Base-by-base conservation (phyloP, 2,888 invertebrate species). In the Eugnorisma glareosa region DNA sequence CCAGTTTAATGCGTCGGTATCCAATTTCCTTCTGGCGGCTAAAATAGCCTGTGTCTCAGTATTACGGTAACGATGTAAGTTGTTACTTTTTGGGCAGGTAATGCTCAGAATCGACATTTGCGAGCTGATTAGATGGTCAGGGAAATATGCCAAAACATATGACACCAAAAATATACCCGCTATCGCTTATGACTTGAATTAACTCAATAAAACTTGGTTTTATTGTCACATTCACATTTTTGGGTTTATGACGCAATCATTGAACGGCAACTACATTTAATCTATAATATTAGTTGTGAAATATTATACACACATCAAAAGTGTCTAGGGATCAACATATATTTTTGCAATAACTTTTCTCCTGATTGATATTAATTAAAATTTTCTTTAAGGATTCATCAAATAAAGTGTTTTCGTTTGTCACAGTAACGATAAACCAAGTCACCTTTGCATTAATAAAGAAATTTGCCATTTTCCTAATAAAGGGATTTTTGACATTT, bases 181-280 rank as follows among this genome's bases (percentile, higher is more conserved):
- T 73, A 1, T 59, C 67, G 61, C 73, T 2, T 72, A 51, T 81
- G 11, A 80, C 74, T 70, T 73, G 40, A 13, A 73, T 11, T 0
- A 31, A 64, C 51, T 54, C 51, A 78, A 87, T 86, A 84, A 80
- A 88, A 84, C 67, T 71, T 43, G 64, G 81, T 82, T 88, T 87
- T 88, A 88, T 76, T 81, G 71, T 71, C 73, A 69, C 82, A 81
- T 87, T 88, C 87, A 76, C 87, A 84, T 87, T 88, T 86, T 78
- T 68, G 68, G 77, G 73, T 87, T 88, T 88, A 88, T 73, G 84
- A 77, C 70, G 63, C 81, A 73, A 81, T 78, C 66, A 18, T 72
- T 67, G 73, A 80, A 85, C 63, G 69, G 74, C 37, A 69, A 79
- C 86, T 84, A 76, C n/a, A 76, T 74, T 79, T 76, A 75, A 83